Conservation (phyloP, 2,888 invertebrate species). For the Drosophila robusta region DNA sequence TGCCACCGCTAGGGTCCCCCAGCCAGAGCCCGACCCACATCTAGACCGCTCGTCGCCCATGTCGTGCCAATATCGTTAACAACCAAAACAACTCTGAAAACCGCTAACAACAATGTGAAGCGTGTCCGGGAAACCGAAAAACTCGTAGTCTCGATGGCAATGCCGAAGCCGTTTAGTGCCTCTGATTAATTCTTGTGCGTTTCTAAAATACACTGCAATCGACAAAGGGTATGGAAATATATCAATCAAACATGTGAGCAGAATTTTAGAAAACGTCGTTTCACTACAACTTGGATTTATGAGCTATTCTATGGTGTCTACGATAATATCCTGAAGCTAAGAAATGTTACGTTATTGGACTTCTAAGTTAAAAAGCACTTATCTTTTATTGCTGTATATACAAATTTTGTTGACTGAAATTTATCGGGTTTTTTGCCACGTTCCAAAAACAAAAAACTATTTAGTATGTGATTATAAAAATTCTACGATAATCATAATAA, state of each 20-base stretch:
- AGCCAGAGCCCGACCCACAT: slow-evolving; percentile 23
- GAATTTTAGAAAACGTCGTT: background rate
- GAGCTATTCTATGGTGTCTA: no score
- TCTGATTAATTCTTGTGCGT: slow-evolving; percentile 63
- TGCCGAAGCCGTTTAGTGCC: slow-evolving; percentile 41
- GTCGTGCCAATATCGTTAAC: slow-evolving; percentile 61
- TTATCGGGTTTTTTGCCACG: no score
- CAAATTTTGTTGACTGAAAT: no score
- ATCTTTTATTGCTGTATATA: no score
- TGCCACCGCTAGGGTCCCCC: slow-evolving; percentile 16
- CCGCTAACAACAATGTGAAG: slow-evolving; percentile 45
- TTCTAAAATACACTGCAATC: slow-evolving; percentile 42
- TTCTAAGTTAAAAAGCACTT: no score
- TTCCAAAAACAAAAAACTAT: no score
- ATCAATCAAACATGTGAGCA: background rate
- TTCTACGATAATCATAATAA: no score
- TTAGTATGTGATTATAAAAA: no score
- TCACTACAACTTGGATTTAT: background rate
- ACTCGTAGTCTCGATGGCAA: slow-evolving; percentile 31
- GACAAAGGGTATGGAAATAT: background rate
- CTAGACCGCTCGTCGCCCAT: slow-evolving; percentile 74
- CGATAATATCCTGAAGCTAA: no score
- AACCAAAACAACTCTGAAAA: slow-evolving; percentile 51
- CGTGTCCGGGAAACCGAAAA: slow-evolving; percentile 31
- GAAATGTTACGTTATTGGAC: no score